Evolutionary conservation across 2,888 invertebrate genomes (phyloP).

Genomic region (Branchipolynoe longqiensis): DNA sequence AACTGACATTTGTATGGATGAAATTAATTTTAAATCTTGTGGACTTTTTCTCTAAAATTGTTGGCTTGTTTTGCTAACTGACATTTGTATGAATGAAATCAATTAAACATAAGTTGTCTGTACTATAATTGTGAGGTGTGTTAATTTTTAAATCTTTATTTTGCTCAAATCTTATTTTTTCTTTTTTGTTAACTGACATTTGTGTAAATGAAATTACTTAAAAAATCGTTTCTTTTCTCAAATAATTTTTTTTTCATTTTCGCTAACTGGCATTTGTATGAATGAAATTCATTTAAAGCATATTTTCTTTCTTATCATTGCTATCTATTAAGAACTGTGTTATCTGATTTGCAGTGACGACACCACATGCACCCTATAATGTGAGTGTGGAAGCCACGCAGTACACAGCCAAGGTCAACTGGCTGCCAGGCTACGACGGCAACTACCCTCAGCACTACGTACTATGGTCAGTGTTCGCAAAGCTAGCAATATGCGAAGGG

Average conservation of each 20-base stretch:
- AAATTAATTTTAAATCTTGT: no score
- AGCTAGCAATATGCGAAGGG: no score
- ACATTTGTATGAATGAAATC: no score
- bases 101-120: no score
- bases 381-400: slow-evolving; percentile 90
- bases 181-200: no score
- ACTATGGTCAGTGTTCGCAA: slow-evolving; percentile 90
- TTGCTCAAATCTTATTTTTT: no score
- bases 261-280: neutral
- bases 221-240: neutral
- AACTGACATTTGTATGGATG: no score
- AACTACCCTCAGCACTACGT: slow-evolving; percentile 97
- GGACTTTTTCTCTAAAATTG: no score
- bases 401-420: slow-evolving; percentile 94
- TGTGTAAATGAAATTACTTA: neutral
- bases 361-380: slow-evolving; percentile 98
- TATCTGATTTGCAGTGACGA: slow-evolving; percentile 88
- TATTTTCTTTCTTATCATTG: neutral
- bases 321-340: neutral
- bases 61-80: no score
- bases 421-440: slow-evolving; percentile 97
- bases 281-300: neutral
- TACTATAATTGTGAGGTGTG: no score
- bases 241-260: neutral
- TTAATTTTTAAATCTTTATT: no score